Evolutionary conservation across 1,140 invertebrate genomes (phyloP).

Genomic region (Drosophila orosa): DNA sequence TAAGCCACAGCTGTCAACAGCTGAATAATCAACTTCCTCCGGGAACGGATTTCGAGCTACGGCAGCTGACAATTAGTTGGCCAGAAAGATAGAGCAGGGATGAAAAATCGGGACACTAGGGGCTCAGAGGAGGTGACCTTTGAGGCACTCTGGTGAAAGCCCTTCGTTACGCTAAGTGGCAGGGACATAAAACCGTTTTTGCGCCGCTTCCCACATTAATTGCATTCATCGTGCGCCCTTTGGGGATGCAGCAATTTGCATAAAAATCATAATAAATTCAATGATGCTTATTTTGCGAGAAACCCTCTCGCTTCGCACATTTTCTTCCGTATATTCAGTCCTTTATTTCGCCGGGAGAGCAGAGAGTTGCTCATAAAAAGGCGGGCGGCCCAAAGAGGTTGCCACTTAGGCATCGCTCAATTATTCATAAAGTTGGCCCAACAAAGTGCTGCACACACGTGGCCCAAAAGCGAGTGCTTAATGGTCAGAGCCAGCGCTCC

Average conservation of each 20-base stretch:
- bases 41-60: conserved; percentile 36
- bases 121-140: conserved; percentile 3
- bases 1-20: conserved; percentile 24
- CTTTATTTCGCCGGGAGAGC: conserved; percentile 34
- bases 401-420: conserved; percentile 65
- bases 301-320: conserved; percentile 31
- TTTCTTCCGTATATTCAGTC: conserved; percentile 36
- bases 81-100: conserved; percentile 2
- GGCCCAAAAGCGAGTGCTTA: conserved; percentile 15
- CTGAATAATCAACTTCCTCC: conserved; percentile 2
- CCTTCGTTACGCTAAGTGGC: conserved; percentile 55
- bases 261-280: conserved; percentile 78
- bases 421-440: conserved; percentile 68
- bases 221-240: conserved; percentile 44
- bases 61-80: conserved; percentile 53
- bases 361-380: conserved; percentile 47
- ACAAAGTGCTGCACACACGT: conserved; percentile 42
- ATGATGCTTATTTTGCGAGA: conserved; percentile 66
- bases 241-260: conserved; percentile 60
- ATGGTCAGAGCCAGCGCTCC: conserved; percentile 28
- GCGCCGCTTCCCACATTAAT: conserved; percentile 54
- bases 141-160: conserved; percentile 30
- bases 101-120: not conserved
- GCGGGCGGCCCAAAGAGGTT: conserved; percentile 36
- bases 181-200: conserved; percentile 53